A percentile compares a stretch with the other conserved stretches of the same genome.
Evolutionary conservation across 2,797 vertebrate species (phyloP).

Genomic region (Syndactyla subalaris): DNA sequence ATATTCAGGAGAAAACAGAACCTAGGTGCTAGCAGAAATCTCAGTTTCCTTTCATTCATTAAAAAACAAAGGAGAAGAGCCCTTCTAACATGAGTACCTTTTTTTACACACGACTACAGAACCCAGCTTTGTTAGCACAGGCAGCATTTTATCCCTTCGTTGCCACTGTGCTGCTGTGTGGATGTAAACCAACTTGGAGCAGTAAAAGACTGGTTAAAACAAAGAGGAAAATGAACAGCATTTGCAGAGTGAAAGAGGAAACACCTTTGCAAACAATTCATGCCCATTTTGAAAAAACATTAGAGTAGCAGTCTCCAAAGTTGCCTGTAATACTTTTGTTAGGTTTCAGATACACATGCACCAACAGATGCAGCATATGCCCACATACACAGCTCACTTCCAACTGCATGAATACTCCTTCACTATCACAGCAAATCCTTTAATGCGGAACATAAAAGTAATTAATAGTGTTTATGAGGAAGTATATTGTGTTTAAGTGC

Average conservation of each 20-base stretch:
- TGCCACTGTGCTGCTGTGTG: neutral
- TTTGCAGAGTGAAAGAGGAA: conserved; percentile 68
- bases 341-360: conserved; percentile 10
- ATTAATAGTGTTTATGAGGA: conserved; percentile 71
- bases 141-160: neutral
- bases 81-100: neutral
- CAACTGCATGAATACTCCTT: conserved; percentile 47
- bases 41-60: neutral
- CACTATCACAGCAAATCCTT: conserved; percentile 60
- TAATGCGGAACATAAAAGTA: conserved; percentile 58
- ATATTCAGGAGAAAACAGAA: neutral
- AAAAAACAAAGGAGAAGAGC: conserved; percentile 1
- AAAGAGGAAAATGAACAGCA: conserved; percentile 68
- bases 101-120: neutral
- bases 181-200: conserved; percentile 24
- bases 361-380: neutral
- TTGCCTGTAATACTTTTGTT: conserved; percentile 67
- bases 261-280: conserved; percentile 61
- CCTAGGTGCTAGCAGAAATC: neutral
- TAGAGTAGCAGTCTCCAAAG: conserved; percentile 38
- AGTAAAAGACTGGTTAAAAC: conserved; percentile 70
- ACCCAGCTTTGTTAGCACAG: neutral
- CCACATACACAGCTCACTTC: conserved; percentile 7
- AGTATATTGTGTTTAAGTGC: conserved; percentile 69
- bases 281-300: conserved; percentile 58